Evolutionary conservation across 2,888 invertebrate species (phyloP), one percentile per base, ranked within the genome.

Genomic region (Drosophila testacea): DNA sequence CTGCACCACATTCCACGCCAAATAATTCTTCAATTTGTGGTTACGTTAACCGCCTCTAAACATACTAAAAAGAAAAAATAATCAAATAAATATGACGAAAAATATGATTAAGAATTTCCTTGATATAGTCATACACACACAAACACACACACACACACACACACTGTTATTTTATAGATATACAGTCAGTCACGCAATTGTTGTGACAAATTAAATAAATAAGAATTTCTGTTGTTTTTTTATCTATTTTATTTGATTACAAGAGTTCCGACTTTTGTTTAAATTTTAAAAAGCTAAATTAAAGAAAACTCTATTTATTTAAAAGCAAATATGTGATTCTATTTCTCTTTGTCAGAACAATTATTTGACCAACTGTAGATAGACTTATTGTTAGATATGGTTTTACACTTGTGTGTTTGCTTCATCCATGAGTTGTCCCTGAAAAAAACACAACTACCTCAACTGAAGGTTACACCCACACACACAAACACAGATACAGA

Each of bases 41-140:
- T 70, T 69, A 63, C 66, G 70, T 77, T 61, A 60, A 69, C 70
- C 74, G 80, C 73, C 88, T 54, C 77, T 60, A 65, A 81, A 82
- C 82, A 81, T 61, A 87, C 85, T 71, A 75, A 79, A 78, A 62
- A n/a, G n/a, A 52, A 56, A 54, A 34, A 42, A 42, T 34, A 7
- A 48, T 10, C 27, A 50, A n/a, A 61, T 39, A 27, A 4, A 36
- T 30, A 41, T 44, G 13, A 36, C 34, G 38, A 60, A 57, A 74
- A 64, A 13, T 7, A 69, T 77, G 83, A 88, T 83, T 88, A 77
- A 71, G 79, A 82, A 72, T 74, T 72, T 68, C 57, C 56, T 67
- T 48, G 56, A 55, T 54, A 70, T 57, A 55, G 42, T 56, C 52
- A 54, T 22, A 55, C 54, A 68, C 32, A 55, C 44, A 38, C 41